Conservation (phyloP, 2,888 invertebrate genomes). For the Argyresthia goedartella region DNA sequence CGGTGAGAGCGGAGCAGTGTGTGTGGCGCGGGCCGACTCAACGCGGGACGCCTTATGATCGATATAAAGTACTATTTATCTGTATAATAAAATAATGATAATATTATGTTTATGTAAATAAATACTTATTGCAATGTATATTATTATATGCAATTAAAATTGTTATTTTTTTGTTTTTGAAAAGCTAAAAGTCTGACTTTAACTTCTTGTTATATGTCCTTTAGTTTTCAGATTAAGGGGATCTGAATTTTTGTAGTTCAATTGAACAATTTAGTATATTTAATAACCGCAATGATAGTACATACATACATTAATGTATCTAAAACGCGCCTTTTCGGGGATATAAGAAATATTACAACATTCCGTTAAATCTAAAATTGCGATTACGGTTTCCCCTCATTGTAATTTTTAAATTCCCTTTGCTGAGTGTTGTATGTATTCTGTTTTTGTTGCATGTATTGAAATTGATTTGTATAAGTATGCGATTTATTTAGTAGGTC, state of each 20-base stretch:
- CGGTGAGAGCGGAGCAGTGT: too few species aligned
- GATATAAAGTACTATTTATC: constrained; percentile 61
- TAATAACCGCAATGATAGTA: constrained; percentile 41
- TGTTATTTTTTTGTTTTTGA: constrained; percentile 58
- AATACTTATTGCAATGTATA: constrained; percentile 66
- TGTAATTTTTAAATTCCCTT: constrained; percentile 14
- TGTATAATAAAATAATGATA: constrained; percentile 60
- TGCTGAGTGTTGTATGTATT: too few species aligned
- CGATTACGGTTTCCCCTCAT: constrained; percentile 33
- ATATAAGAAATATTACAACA: constrained; percentile 47
- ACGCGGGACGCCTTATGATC: too few species aligned
- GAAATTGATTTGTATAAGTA: constrained; percentile 13
- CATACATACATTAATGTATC: constrained; percentile 41
- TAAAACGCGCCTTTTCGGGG: constrained; percentile 43
- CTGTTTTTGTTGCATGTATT: constrained; percentile 19
- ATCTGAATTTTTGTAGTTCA: constrained; percentile 56
- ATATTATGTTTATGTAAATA: constrained; percentile 64
- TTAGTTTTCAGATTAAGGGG: constrained; percentile 48
- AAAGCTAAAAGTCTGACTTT: constrained; percentile 69
- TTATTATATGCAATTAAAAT: constrained; percentile 64
- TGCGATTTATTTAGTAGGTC: constrained; percentile 6
- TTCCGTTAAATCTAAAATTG: constrained; percentile 53
- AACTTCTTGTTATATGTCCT: constrained; percentile 57
- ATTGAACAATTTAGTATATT: constrained; percentile 43
- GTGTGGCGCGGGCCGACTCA: too few species aligned